Percentiles rank a stretch among this genome's conserved stretches.
Conservation (phyloP, 2,888 invertebrate species). For the Apamea monoglypha region DNA sequence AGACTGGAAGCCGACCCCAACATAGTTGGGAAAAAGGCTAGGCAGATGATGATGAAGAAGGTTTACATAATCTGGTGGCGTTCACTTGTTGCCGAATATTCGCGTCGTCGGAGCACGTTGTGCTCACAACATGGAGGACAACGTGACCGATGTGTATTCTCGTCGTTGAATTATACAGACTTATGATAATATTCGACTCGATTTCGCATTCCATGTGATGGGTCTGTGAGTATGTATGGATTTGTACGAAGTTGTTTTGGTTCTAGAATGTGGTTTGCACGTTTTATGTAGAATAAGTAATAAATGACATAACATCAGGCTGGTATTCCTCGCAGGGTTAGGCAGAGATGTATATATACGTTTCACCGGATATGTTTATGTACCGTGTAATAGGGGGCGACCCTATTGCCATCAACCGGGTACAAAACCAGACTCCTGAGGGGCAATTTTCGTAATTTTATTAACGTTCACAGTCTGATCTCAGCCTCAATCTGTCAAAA, state of each 20-base stretch:
- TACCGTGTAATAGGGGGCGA: too few relatives aligned
- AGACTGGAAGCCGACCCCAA: too few relatives aligned
- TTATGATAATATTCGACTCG: constrained; percentile 34
- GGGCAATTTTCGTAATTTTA: too few relatives aligned
- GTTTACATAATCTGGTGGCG: constrained; percentile 21
- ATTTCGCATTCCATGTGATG: constrained; percentile 34
- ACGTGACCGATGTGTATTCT: constrained; percentile 49
- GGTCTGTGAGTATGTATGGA: background rate
- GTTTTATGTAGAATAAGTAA: constrained; percentile 19
- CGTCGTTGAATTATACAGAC: constrained; percentile 17
- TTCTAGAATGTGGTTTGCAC: constrained; percentile 11
- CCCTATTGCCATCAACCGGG: too few relatives aligned
- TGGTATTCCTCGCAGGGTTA: too few relatives aligned
- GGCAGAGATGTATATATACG: background rate
- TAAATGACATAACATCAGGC: background rate
- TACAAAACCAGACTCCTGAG: too few relatives aligned
- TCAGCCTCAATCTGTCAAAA: too few relatives aligned
- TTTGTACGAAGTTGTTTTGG: constrained; percentile 17
- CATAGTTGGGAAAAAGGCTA: too few relatives aligned
- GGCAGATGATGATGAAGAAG: too few relatives aligned
- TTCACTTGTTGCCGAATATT: constrained; percentile 49
- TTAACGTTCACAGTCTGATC: too few relatives aligned
- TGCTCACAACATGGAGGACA: constrained; percentile 41
- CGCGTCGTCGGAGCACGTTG: constrained; percentile 53
- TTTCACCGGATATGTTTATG: too few relatives aligned